Conservation (phyloP, 2,113 vertebrate species). For the Carollia perspicillata region DNA sequence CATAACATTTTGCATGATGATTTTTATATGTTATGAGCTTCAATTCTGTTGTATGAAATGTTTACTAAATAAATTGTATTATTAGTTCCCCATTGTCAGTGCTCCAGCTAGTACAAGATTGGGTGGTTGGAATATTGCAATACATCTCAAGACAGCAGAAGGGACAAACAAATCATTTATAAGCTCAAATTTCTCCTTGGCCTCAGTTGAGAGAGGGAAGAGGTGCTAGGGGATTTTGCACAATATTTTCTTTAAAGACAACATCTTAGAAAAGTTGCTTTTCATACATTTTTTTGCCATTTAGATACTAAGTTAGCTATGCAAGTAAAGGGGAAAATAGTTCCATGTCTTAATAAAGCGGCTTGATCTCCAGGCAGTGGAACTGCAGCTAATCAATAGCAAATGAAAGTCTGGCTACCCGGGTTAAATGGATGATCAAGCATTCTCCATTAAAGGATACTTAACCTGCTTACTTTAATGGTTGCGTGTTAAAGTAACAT, state of each 20-base stretch:
- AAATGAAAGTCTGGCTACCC: constrained; percentile 40
- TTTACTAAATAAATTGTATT: constrained; percentile 83
- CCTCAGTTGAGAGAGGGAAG: constrained; percentile 73
- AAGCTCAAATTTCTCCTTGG: constrained; percentile 69
- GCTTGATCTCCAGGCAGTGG: constrained; percentile 24
- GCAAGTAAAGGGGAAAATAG: constrained; percentile 59
- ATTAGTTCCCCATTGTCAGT: constrained; percentile 83
- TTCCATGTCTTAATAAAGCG: not conserved
- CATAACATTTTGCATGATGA: constrained; percentile 94
- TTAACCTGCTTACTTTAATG: constrained; percentile 38
- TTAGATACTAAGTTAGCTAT: constrained; percentile 77
- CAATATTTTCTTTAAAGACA: constrained; percentile 88
- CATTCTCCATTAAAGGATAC: constrained; percentile 51
- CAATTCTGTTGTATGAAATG: constrained; percentile 84
- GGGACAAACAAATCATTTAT: constrained; percentile 74
- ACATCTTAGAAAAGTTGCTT: constrained; percentile 80
- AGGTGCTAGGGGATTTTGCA: constrained; percentile 79
- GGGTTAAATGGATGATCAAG: constrained; percentile 56
- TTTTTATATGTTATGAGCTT: constrained; percentile 90
- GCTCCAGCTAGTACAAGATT: constrained; percentile 85
- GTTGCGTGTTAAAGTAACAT: constrained; percentile 23
- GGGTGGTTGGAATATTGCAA: constrained; percentile 70
- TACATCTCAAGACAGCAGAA: constrained; percentile 58
- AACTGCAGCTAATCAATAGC: constrained; percentile 43
- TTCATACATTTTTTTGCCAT: constrained; percentile 80